Base-by-base conservation (phyloP, 2,797 vertebrate genomes). In the Sebastes nivosus region DNA sequence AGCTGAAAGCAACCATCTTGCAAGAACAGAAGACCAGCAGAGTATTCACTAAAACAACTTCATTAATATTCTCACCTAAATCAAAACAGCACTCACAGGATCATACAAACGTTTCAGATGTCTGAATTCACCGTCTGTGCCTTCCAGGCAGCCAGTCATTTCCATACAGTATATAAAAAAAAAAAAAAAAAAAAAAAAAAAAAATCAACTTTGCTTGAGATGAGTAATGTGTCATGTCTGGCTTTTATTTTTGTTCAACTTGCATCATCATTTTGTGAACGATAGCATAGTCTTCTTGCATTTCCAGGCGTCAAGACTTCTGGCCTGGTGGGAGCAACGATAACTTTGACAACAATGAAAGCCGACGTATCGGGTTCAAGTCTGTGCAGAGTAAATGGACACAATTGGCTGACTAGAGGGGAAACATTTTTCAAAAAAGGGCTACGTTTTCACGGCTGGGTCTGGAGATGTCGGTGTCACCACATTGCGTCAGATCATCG, bases 401-500 rank as follows among this genome's bases (percentile, higher is more conserved):
- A 25, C 9, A 24, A 55, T 4, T 42, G 25, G 30, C 3, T 24
- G 55, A 4, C 16, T 8, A 50, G 46, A 50, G 18, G 46, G 46
- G 16, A 20, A 20, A 8, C 0, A 38, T 2, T 8, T 8, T 46
- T 46, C 6, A 20, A 20, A 20, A 50, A 2, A 9, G 10, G 36
- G 36, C 25, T 2, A 20, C 2, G 5, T 38, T 60, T 25, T 55
- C 34, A 18, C 7, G n/a, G 8, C 13, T 32, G 24, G 6, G 42
- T 24, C 8, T 34, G 6, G 30, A 57, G 38, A n/a, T 22, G 46
- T 79, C 67, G 61, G 34, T 73, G 75, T 78, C 79, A 61, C 58
- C 67, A 66, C 38, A 42, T 75, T 79, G 63, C 64, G 69, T 75
- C 73, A 78, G 58, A 74, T 76, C 76, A 64, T 67, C 63, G 61